Percentiles rank a stretch among this genome's conserved stretches.
These are phyloP conservation scores for Rhincodon typus DNA, from an alignment of 2,797 vertebrate species.

Conservation along the genomic window DNA sequence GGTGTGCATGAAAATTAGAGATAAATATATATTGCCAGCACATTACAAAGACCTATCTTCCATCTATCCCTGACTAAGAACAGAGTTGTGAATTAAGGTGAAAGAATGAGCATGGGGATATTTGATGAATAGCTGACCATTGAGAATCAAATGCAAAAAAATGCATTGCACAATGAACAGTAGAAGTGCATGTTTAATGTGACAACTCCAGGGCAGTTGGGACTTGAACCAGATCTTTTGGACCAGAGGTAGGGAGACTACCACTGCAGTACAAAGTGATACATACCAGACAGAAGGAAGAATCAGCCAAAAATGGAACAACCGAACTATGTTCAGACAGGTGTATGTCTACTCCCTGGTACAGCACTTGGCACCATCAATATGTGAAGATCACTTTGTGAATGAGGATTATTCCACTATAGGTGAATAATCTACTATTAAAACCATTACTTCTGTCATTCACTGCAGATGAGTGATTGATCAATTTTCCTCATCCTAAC, in stretches of 20 bases:
- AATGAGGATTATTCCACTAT: neutral
- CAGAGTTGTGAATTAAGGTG: neutral
- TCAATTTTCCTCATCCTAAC: neutral
- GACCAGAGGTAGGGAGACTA: too few species aligned
- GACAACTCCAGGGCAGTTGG: too few species aligned
- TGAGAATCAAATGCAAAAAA: too few species aligned
- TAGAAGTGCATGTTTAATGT: neutral
- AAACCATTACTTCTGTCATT: too few species aligned
- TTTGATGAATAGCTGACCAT: too few species aligned
- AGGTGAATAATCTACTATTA: too few species aligned
- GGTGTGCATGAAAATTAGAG: neutral
- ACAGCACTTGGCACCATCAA: neutral
- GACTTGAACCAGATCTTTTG: too few species aligned
- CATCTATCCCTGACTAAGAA: neutral
- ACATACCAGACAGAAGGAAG: neutral
- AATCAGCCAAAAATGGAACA: neutral
- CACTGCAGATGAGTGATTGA: too few species aligned
- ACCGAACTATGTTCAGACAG: neutral
- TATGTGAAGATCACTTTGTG: neutral
- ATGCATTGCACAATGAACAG: too few species aligned
- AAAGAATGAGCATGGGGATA: neutral
- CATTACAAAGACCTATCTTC: neutral
- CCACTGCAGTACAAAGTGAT: neutral
- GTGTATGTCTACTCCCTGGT: neutral
- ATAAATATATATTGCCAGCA: neutral